Base-by-base conservation (phyloP, 2,888 invertebrate species). In the Ferdinandea cuprea region DNA sequence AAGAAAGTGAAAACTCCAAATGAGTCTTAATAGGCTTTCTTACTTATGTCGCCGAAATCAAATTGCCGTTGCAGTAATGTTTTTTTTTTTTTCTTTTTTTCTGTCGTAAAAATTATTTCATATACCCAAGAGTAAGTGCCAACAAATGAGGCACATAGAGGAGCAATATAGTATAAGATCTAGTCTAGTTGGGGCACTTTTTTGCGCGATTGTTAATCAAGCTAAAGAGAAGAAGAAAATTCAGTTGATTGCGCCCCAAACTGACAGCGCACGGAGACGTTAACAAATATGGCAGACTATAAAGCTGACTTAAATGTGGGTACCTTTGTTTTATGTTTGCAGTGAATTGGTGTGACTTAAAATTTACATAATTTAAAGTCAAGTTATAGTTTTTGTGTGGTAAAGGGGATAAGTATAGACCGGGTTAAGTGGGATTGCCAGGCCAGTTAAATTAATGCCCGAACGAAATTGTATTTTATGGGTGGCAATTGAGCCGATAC, bases 1-100 rank as follows among this genome's bases (percentile, higher is more conserved):
- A 71, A 77, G 81, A 81, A 81, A 81, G 81, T 81, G 81, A 81
- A 81, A 77, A 81, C 71, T 77, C 32, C 48, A 81, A 81, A 81
- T 72, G 65, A 77, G 66, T 77, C 61, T 66, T 71, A 81, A 81
- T 81, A 72, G 81, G 71, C 77, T 77, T 76, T 80, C 63, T 54
- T 71, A 32, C 54, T 35, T 69, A 52, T 32, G 65, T 44, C 21
- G 13, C 25, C 65, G 40, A 73, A 73, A 73, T 73, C 63, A 58
- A 65, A 73, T 65, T 65, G 56, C 63, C 25, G 17, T n/a, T 52
- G 17, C 25, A 13, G 37, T 19, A 5, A 21, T 9, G 7, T 30
- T n/a, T 25, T 17, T 6, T 48, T 1, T 13, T 25, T 19, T 58
- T 37, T 19, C 1, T 59, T 35, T 35, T 58, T 37, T 37, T 17